Base-by-base conservation (phyloP, 2,888 invertebrate genomes). In the Netelia melanura region DNA sequence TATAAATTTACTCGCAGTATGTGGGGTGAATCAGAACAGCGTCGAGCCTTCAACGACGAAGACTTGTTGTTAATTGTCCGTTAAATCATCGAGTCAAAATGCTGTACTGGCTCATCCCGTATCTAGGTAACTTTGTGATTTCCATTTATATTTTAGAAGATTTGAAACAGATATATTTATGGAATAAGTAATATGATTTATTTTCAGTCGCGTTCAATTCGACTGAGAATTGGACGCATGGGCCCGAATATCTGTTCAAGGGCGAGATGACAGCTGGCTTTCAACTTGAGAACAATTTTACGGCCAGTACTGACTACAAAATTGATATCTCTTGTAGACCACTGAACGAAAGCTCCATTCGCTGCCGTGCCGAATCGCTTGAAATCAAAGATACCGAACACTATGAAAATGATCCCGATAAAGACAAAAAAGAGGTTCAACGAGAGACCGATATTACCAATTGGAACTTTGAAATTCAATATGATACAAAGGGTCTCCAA, bases 41-140 rank as follows among this genome's bases (percentile, higher is more conserved):
- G 3, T 30, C 30, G 56, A 56, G 30, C n/a, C 38, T 23, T 17
- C 43, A 23, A 38, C 3, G 65, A 9, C 11, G 17, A 6, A 43
- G 9, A 38, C 64, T 30, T 65, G 38, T 38, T n/a, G 54, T n/a
- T 56, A 3, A 72, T 3, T 21, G 52, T 25, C 25, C 11, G 14
- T 2, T 23, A 21, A 44, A 43, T 43, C 21, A 11, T 6, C 2
- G 30, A 21, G 10, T 21, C 17, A 58, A 75, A 70, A 83, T 79
- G 70, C 68, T 83, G 56, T 62, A 75, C 75, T 79, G 78, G 68
- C 30, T 75, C 11, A 75, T 83, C 64, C 70, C 83, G 6, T 83
- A 70, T 68, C 48, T 83, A 17, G 62, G 70, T 84, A 62, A 79
- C 64, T 25, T 81, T 48, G 1, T 48, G 11, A 48, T 48, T 11